Percentiles rank a stretch among this genome's conserved stretches.
phyloP scores from a whole-genome alignment of 2,888 invertebrate species.

The Orthosia incerta region DNA sequence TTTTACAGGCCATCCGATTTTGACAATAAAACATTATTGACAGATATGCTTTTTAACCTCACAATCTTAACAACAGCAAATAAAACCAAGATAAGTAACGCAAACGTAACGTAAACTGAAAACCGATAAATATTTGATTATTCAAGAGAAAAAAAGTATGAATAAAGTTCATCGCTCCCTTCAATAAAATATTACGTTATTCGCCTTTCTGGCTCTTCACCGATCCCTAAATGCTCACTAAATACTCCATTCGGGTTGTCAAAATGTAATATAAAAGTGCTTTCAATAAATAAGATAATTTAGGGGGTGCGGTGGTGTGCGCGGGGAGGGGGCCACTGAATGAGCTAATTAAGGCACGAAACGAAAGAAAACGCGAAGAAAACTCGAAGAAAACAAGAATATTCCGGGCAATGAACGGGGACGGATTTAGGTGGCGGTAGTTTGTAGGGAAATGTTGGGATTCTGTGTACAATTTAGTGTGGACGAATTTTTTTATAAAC shows the following conservation, averaged over 20 bases:
- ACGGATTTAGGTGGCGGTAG: slow-evolving; percentile 64
- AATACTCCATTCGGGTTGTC: slow-evolving; percentile 82
- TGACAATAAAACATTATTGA: slow-evolving; percentile 11
- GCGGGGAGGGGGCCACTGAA: slow-evolving; percentile 81
- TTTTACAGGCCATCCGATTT: slow-evolving; percentile 19
- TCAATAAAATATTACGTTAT: slow-evolving; percentile 71
- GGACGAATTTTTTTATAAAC: no score
- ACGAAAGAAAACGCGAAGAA: slow-evolving; percentile 90
- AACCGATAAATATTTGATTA: slow-evolving; percentile 68
- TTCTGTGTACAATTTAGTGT: not conserved
- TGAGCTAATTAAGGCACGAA: slow-evolving; percentile 90
- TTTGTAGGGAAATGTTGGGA: not conserved
- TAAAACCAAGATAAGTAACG: slow-evolving; percentile 52
- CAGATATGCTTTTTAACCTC: slow-evolving; percentile 6
- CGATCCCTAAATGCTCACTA: slow-evolving; percentile 80
- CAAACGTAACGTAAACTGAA: slow-evolving; percentile 53
- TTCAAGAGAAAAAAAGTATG: slow-evolving; percentile 51
- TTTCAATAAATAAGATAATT: slow-evolving; percentile 90
- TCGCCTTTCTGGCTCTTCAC: slow-evolving; percentile 55
- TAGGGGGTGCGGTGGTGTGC: slow-evolving; percentile 72
- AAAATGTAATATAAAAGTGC: slow-evolving; percentile 88
- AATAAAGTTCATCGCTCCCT: slow-evolving; percentile 66
- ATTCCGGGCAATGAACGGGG: slow-evolving; percentile 79
- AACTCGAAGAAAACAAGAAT: slow-evolving; percentile 90
- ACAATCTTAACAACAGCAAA: slow-evolving; percentile 26